Evolutionary conservation across 2,113 vertebrate species (phyloP).

Genomic region (Pantherophis guttatus): DNA sequence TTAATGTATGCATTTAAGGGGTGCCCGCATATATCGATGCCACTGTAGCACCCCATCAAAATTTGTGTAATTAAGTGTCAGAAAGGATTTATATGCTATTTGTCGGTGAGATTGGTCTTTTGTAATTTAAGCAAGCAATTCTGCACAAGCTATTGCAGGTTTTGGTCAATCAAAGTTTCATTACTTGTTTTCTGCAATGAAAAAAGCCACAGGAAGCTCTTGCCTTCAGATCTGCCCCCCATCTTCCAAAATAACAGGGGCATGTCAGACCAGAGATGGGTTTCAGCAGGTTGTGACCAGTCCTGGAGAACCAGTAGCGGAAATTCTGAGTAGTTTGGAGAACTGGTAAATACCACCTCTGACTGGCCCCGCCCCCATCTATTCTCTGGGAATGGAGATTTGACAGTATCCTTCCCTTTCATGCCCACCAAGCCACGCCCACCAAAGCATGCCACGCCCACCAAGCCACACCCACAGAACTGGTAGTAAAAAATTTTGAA

Average conservation of each 20-base stretch:
- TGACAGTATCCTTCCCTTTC: no score
- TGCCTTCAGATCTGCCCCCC: background rate
- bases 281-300: no score
- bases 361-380: no score
- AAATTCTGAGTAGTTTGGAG: no score
- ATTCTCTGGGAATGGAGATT: no score
- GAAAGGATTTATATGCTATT: background rate
- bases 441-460: no score
- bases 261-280: background rate
- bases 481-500: no score
- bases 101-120: background rate
- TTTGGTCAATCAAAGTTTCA: background rate
- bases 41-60: background rate
- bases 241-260: background rate
- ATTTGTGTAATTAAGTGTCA: background rate
- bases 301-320: no score
- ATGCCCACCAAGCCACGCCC: no score
- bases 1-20: background rate
- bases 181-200: background rate
- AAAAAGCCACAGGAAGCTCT: background rate
- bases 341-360: no score
- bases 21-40: background rate
- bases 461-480: no score
- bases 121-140: constrained; percentile 14
- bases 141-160: background rate